Evolutionary conservation across 1,140 invertebrate genomes (phyloP).

Genomic region (Zaprionus africanus): DNA sequence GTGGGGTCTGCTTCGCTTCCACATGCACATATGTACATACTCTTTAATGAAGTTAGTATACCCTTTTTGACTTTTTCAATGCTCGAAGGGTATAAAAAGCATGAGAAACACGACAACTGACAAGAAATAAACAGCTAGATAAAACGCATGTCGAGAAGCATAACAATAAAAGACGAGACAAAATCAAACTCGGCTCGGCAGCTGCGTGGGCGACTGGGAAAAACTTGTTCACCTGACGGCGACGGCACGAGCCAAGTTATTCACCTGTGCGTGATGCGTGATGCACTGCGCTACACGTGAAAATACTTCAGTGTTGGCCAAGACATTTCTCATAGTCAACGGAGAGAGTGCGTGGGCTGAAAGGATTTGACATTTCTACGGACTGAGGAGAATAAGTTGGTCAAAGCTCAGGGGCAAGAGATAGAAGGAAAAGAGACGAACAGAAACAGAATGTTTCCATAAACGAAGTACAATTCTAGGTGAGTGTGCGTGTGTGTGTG

Average conservation of each 20-base stretch:
- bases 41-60: no score
- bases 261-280: slow-evolving; percentile 41
- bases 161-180: slow-evolving; percentile 16
- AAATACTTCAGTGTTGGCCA: slow-evolving; percentile 50
- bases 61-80: no score
- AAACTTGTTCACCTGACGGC: slow-evolving; percentile 31
- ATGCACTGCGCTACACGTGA: slow-evolving; percentile 10
- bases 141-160: slow-evolving; percentile 55
- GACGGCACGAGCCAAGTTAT: slow-evolving; percentile 47
- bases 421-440: background rate
- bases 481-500: slow-evolving; percentile 12
- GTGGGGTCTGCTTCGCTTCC: no score
- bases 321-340: slow-evolving; percentile 42
- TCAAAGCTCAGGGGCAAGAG: slow-evolving; percentile 25
- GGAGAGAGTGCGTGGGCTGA: background rate
- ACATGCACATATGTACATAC: no score
- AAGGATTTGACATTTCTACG: slow-evolving; percentile 59
- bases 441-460: slow-evolving; percentile 7
- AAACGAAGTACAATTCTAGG: background rate
- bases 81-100: background rate
- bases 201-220: slow-evolving; percentile 38
- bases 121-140: slow-evolving; percentile 69
- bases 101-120: slow-evolving; percentile 53
- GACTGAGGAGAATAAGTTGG: slow-evolving; percentile 24
- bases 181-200: slow-evolving; percentile 10